phyloP scores from a whole-genome alignment of 2,888 invertebrate species.

The Folsomia candida region DNA sequence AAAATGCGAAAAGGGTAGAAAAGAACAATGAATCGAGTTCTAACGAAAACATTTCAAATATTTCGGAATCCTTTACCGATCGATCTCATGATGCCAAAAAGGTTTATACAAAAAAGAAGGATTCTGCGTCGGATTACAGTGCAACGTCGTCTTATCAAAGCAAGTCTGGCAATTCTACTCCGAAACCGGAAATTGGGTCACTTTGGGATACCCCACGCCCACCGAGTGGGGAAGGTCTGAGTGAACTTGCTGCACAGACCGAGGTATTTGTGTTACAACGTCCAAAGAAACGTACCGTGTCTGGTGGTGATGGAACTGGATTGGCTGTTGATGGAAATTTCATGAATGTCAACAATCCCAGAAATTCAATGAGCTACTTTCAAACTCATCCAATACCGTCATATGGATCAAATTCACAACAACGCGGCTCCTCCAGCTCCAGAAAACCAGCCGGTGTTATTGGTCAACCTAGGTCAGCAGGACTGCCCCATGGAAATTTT shows the following conservation, averaged over 20 bases:
- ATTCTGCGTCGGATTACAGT: not conserved
- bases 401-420: not conserved
- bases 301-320: not conserved
- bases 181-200: conserved; percentile 26
- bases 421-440: conserved; percentile 4
- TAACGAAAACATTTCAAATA: not conserved
- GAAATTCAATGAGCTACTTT: conserved; percentile 3
- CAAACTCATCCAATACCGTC: conserved; percentile 13
- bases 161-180: conserved; percentile 22
- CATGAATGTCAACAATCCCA: not conserved
- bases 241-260: conserved; percentile 44
- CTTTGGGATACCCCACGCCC: conserved; percentile 47
- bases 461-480: conserved; percentile 39
- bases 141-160: too few relatives aligned
- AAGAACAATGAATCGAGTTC: conserved; percentile 2
- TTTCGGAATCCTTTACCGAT: not conserved
- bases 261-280: conserved; percentile 44
- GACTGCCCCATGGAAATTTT: conserved; percentile 1
- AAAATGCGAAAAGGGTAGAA: conserved; percentile 28
- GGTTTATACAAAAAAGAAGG: conserved; percentile 28
- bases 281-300: conserved; percentile 26
- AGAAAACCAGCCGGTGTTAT: conserved; percentile 41
- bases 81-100: not conserved
- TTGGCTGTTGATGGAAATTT: not conserved
- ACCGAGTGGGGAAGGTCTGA: conserved; percentile 40